Evolutionary conservation across 2,113 vertebrate genomes (phyloP).

Genomic region (Seriola aureovittata): DNA sequence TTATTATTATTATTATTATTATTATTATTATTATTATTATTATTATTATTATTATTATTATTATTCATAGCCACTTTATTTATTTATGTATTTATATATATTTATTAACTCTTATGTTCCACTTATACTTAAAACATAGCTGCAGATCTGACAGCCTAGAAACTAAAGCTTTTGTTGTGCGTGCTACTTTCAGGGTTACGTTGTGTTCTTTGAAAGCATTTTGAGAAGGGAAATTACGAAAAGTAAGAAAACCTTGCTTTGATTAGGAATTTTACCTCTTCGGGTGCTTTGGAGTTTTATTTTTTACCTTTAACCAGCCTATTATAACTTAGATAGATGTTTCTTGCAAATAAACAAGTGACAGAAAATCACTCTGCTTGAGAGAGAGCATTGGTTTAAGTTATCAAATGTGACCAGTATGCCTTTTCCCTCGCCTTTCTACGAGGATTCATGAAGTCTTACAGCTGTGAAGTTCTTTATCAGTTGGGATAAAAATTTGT

Average conservation of each 20-base stretch:
- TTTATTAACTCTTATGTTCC: conserved; percentile 1
- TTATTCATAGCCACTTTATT: not conserved
- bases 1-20: not conserved
- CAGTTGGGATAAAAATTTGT: conserved; percentile 3
- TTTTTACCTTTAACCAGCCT: conserved; percentile 30
- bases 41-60: not conserved
- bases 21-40: not conserved
- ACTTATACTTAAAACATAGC: conserved; percentile 9
- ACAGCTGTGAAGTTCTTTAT: conserved; percentile 17
- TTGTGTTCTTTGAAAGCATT: conserved; percentile 38
- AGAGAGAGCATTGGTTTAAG: conserved; percentile 15
- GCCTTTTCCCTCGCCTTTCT: conserved; percentile 60
- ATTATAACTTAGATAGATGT: not conserved
- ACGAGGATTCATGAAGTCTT: conserved; percentile 5
- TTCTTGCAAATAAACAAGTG: conserved; percentile 32
- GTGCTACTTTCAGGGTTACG: conserved; percentile 7
- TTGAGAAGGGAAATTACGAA: conserved; percentile 30
- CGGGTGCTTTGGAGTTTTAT: not conserved
- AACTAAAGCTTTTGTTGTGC: conserved; percentile 11
- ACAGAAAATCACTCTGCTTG: not conserved
- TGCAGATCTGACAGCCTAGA: conserved; percentile 36
- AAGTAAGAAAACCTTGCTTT: not conserved
- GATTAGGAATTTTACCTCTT: conserved; percentile 21
- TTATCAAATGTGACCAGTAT: conserved; percentile 34
- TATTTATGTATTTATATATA: not conserved